These are phyloP conservation scores for Eurypyga helias DNA, from an alignment of 2,113 vertebrate genomes.

Conservation along the genomic window DNA sequence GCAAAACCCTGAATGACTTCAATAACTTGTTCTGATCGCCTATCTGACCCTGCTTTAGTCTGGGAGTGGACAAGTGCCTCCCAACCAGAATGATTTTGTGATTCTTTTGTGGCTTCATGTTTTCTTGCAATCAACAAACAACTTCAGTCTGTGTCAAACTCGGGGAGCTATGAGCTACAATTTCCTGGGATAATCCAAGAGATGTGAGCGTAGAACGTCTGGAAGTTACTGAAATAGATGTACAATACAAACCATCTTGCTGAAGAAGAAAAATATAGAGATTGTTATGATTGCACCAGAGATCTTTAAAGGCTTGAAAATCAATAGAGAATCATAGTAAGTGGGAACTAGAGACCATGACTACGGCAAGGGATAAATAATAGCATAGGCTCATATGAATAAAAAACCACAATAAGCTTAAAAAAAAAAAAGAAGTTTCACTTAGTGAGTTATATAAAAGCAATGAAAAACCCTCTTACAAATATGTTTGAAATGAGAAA, in stretches of 20 bases:
- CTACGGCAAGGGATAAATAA: background rate
- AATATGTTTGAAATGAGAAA: background rate
- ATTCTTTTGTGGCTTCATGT: background rate
- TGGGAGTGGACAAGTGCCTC: background rate
- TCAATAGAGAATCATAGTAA: background rate
- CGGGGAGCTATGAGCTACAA: background rate
- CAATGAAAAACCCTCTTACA: background rate
- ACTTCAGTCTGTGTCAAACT: background rate
- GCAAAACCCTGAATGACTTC: background rate
- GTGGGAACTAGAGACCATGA: background rate
- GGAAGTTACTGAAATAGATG: background rate
- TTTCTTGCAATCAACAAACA: background rate
- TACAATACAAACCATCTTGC: background rate
- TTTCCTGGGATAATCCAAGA: background rate
- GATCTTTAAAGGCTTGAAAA: background rate
- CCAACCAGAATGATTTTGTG: background rate
- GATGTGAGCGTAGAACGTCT: background rate
- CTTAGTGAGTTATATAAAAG: background rate
- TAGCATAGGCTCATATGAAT: background rate
- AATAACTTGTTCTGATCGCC: background rate
- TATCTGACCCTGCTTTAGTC: background rate
- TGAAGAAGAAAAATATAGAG: background rate
- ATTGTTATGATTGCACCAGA: background rate
- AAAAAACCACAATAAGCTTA: fast-evolving
- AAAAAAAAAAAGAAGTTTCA: background rate